Conservation (phyloP, 1,140 invertebrate genomes). For the Sycophila sp. region DNA sequence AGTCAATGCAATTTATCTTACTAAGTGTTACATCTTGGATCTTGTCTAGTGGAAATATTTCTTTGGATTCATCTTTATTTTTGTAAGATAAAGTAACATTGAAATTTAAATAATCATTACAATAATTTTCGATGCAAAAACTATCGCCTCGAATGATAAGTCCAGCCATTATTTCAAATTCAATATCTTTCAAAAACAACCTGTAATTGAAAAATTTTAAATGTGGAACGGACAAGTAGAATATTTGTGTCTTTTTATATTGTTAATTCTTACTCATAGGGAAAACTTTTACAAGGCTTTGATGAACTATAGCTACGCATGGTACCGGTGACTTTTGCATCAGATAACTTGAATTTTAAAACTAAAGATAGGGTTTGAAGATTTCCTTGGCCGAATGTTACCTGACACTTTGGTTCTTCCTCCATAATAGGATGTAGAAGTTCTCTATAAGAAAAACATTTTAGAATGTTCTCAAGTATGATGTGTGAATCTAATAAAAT, state of each 20-base stretch:
- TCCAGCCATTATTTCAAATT: conserved; percentile 32
- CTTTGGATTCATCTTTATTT: conserved; percentile 29
- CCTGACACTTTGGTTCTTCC: conserved; percentile 32
- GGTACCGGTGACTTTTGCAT: conserved; percentile 32
- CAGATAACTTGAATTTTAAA: conserved; percentile 33
- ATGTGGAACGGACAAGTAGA: neutral
- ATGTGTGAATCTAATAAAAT: conserved; percentile 29
- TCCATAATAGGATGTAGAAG: conserved; percentile 32
- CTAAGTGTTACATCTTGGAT: conserved; percentile 21
- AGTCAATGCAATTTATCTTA: conserved; percentile 15
- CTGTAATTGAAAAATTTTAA: conserved; percentile 29
- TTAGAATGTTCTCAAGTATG: conserved; percentile 18
- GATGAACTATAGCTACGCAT: conserved; percentile 35
- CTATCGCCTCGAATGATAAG: conserved; percentile 32
- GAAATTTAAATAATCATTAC: conserved; percentile 25
- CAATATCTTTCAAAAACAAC: conserved; percentile 32
- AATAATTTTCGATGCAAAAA: conserved; percentile 35
- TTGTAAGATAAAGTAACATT: conserved; percentile 24
- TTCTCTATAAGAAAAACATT: conserved; percentile 36
- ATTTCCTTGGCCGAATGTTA: conserved; percentile 35
- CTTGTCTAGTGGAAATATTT: conserved; percentile 26
- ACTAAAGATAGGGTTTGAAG: conserved; percentile 31
- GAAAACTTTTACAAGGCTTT: conserved; percentile 29
- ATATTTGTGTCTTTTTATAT: neutral
- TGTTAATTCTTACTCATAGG: conserved; percentile 29